Evolutionary conservation across 2,113 vertebrate species (phyloP), one percentile per base, ranked within the genome.

Genomic region (Xenopus laevis): DNA sequence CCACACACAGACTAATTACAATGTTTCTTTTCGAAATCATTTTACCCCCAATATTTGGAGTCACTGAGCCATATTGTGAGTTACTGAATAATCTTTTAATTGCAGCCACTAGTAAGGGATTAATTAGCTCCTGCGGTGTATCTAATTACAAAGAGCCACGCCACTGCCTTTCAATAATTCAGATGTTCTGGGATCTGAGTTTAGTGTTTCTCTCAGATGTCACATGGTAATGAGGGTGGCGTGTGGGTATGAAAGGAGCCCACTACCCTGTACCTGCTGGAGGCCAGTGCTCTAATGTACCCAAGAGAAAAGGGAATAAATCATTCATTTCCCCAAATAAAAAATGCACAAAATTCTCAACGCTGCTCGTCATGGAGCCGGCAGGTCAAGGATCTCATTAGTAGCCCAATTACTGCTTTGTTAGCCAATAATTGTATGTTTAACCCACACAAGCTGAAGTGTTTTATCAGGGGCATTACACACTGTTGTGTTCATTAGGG

Each of bases 21-120:
- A 40, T 40, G 33, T 4, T 40, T 40, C 33, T 40, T 40, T 40
- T 40, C 33, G 2, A 9, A 7, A 40, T 40, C 33, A 9, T 40
- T 40, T 27, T 27, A 40, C 8, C 33, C 33, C 8, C 33, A 40
- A 40, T 7, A 40, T 40, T 40, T 40, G 1, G 3, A 9, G 33
- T 9, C 6, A 7, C 8, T 40, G 8, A 40, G 33, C 33, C 33
- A 6, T 40, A 50, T 50, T 50, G 12, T 4, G 61, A 68, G 65
- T 69, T 62, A 53, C 62, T 64, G 52, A 70, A 59, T 69, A 21
- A 70, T 77, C 74, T 77, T 70, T 76, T 76, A 62, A 76, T 62
- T 69, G 73, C 17, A 64, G 47, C n/a, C 46, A 70, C 12, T 70
- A 70, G 58, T 57, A 70, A 46, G 50, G 59, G 67, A 77, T 70